Evolutionary conservation across 2,113 vertebrate species (phyloP).

Genomic region (Dinomys branickii): DNA sequence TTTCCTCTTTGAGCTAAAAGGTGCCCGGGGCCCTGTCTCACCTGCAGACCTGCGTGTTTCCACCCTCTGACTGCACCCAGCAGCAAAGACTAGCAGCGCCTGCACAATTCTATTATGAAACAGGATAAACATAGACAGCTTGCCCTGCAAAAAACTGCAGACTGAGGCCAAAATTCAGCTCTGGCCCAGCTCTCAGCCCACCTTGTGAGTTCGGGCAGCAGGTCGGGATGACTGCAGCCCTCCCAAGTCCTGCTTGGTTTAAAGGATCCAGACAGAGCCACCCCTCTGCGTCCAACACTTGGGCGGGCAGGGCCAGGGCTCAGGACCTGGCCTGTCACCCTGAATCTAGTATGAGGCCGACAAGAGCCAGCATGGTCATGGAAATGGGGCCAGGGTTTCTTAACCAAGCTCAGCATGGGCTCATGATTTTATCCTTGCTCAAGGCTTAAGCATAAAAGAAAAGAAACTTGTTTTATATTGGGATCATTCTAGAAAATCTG

Average conservation of each 20-base stretch:
- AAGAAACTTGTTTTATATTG: not conserved
- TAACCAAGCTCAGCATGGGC: not conserved
- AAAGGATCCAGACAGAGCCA: not conserved
- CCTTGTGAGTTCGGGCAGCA: not conserved
- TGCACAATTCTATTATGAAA: not conserved
- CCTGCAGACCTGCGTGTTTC: not conserved
- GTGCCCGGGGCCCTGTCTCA: not conserved
- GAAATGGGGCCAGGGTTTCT: not conserved
- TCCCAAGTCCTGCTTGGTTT: accelerated
- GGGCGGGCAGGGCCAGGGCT: not conserved
- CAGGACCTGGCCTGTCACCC: not conserved
- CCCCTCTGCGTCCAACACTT: not conserved
- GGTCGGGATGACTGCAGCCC: not conserved
- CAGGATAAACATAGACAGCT: not conserved
- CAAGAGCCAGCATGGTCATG: accelerated
- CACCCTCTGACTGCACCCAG: not conserved
- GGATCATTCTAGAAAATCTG: not conserved
- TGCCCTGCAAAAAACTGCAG: not conserved
- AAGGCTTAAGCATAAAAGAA: not conserved
- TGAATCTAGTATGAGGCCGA: not conserved
- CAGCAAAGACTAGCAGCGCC: not conserved
- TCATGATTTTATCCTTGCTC: not conserved
- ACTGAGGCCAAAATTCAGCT: not conserved
- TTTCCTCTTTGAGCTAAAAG: conserved; percentile 38
- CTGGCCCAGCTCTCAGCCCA: accelerated